Evolutionary conservation across 1,140 invertebrate species (phyloP), one percentile per base, ranked within the genome.

Genomic region (Pseudobourletiella spinata): DNA sequence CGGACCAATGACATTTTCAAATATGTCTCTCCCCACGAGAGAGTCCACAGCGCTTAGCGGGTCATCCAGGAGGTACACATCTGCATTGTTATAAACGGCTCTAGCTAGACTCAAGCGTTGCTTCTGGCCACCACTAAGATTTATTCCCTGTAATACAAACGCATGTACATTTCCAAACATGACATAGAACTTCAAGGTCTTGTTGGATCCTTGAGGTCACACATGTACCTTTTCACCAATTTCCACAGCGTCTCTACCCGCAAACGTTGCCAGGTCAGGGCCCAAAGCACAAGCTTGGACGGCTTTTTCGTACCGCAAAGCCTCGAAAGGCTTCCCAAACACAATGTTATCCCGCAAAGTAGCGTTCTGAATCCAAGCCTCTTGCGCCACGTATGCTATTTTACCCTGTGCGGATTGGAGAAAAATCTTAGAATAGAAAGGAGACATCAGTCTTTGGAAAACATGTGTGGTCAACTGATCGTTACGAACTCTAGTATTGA

Each of bases 71-170:
- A 79, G 70, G 64, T 79, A 80, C 30, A 84, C 67, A 64, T 84
- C 79, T 1, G 61, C 35, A 35, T 70, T 39, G 48, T 63, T 63
- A 18, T 66, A 66, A 18, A 48, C 64, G 79, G 78, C 67, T 80
- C 79, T 67, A 81, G 79, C 28, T 80, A 69, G 72, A 62, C 76
- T 77, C n/a, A 85, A 77, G 39, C 78, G 73, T 63, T 84, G 82
- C 64, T 82, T 84, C 65, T 85, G 81, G 1, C 82, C 82, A n/a
- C 82, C 83, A 3, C 81, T 81, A 2, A 85, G 69, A 72, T 82
- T 83, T 30, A 84, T 74, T 24, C 81, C 82, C 64, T 74, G 43
- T 8, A 39, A 6, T 8, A 39, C 16, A 50, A 32, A 46, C 6
- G 76, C 14, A 61, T 55, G 22, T 18, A 3, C 16, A 52, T 54